Evolutionary conservation across 1,140 invertebrate genomes (phyloP).

Genomic region (Dermatophagoides farinae): DNA sequence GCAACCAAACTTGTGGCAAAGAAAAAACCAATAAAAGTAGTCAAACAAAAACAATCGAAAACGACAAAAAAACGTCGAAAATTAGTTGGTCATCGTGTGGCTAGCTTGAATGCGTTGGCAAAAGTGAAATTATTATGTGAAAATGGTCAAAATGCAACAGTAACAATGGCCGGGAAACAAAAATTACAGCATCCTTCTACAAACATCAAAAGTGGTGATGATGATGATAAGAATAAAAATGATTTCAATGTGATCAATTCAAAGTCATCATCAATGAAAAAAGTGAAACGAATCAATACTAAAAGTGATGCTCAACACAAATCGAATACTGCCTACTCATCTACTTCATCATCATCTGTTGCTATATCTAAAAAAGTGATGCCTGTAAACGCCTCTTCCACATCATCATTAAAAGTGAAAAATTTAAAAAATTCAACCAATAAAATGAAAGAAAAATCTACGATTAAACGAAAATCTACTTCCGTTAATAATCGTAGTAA

Average conservation of each 20-base stretch:
- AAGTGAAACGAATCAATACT: no score
- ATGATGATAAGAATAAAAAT: background rate
- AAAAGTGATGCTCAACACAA: no score
- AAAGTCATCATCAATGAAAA: background rate
- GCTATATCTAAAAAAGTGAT: no score
- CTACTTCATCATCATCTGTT: no score
- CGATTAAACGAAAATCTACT: background rate
- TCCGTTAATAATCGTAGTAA: background rate
- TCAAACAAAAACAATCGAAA: background rate
- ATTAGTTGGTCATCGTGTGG: conserved; percentile 36
- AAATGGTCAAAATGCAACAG: conserved; percentile 35
- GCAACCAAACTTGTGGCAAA: no score
- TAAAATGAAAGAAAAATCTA: background rate
- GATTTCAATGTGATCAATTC: background rate
- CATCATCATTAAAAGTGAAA: background rate
- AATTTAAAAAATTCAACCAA: background rate
- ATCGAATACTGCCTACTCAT: no score
- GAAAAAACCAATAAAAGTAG: background rate
- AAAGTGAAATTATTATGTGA: conserved; percentile 78
- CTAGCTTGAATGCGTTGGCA: conserved; percentile 66
- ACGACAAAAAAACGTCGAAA: background rate
- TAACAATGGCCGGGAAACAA: background rate
- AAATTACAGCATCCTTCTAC: background rate
- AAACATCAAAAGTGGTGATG: background rate
- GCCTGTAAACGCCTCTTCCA: background rate